These are phyloP conservation scores for Drosophila sordidapex DNA, from an alignment of 2,888 invertebrate genomes.

Conservation along the genomic window DNA sequence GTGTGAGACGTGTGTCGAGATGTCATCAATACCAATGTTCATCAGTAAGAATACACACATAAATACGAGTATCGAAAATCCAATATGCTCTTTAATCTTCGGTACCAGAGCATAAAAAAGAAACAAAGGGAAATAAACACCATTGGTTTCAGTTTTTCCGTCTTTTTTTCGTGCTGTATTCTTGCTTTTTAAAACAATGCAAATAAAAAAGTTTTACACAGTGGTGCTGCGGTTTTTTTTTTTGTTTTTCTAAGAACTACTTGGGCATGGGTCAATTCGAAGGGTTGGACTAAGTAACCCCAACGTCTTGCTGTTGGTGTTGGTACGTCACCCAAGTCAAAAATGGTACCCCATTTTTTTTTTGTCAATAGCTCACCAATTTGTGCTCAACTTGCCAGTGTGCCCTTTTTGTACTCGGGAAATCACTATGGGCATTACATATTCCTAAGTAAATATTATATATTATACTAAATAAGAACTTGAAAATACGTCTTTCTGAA, in stretches of 20 bases:
- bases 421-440: constrained; percentile 4
- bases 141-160: constrained; percentile 60
- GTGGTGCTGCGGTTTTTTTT: constrained; percentile 40
- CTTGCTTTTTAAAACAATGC: constrained; percentile 72
- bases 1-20: neutral
- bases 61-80: neutral
- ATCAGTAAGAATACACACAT: neutral
- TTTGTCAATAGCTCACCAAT: constrained; percentile 24
- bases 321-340: constrained; percentile 3
- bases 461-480: neutral
- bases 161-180: constrained; percentile 22
- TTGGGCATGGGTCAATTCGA: constrained; percentile 32
- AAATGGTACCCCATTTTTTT: neutral
- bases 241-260: constrained; percentile 58
- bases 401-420: constrained; percentile 19
- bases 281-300: constrained; percentile 44
- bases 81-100: neutral
- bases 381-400: constrained; percentile 27
- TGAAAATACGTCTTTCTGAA: neutral
- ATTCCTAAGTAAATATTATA: too few species aligned
- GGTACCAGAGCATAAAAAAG: neutral
- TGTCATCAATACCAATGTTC: neutral
- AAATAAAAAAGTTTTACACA: constrained; percentile 72
- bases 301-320: constrained; percentile 33
- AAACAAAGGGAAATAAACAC: constrained; percentile 47